phyloP scores from a whole-genome alignment of 2,888 invertebrate species.

The Eristalinus aeneus region DNA sequence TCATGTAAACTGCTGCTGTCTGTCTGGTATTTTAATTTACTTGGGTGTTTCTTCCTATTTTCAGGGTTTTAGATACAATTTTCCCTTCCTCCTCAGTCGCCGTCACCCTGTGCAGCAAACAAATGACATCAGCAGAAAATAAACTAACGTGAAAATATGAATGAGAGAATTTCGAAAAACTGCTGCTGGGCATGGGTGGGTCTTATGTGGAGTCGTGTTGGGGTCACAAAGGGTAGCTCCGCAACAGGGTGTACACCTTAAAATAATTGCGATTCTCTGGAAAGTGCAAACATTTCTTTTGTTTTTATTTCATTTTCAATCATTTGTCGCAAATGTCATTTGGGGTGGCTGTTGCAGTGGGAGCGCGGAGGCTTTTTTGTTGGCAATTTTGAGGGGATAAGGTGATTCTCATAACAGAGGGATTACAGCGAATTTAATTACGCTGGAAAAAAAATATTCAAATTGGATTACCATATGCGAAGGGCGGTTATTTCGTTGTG shows the following conservation, averaged over 20 bases:
- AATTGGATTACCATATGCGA: not conserved
- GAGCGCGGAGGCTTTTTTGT: not conserved
- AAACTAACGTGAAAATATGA: constrained; percentile 53
- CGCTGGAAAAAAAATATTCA: not conserved
- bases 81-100: constrained; percentile 6
- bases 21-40: constrained; percentile 62
- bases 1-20: constrained; percentile 39
- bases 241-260: constrained; percentile 7
- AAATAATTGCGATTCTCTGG: constrained; percentile 27
- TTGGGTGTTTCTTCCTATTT: constrained; percentile 56
- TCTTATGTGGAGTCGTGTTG: not conserved
- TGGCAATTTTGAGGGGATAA: constrained; percentile 10
- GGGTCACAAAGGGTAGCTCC: constrained; percentile 5
- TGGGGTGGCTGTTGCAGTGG: not conserved
- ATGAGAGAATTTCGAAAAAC: constrained; percentile 27
- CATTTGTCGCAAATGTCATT: constrained; percentile 9
- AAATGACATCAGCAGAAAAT: constrained; percentile 60
- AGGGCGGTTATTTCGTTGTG: no score
- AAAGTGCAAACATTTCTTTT: constrained; percentile 16
- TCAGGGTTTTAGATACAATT: constrained; percentile 38
- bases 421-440: constrained; percentile 38
- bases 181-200: not conserved
- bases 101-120: constrained; percentile 15
- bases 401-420: not conserved
- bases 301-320: constrained; percentile 11